Percentiles rank a stretch among this genome's conserved stretches.
Evolutionary conservation across 1,140 invertebrate species (phyloP).

Genomic region (Meloidogyne floridensis): DNA sequence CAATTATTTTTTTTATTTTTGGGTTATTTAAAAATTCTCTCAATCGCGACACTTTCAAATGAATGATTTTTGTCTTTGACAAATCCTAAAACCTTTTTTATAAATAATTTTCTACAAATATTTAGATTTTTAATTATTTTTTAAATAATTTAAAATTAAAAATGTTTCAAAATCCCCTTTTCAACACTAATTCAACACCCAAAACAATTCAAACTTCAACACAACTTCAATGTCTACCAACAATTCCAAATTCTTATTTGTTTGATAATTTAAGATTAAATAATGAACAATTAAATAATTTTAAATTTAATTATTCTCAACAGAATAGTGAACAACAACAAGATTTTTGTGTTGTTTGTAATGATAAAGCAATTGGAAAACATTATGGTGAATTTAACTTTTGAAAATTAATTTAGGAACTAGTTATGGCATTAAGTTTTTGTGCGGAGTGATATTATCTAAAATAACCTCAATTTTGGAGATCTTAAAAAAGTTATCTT

Average conservation of each 20-base stretch:
- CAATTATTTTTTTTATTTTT: no score
- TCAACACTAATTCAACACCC: background rate
- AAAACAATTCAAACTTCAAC: background rate
- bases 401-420: no score
- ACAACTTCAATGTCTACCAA: background rate
- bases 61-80: no score
- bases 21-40: no score
- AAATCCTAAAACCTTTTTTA: no score
- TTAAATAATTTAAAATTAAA: background rate
- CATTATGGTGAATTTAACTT: background rate
- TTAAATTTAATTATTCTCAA: background rate
- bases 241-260: background rate
- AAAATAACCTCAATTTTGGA: no score
- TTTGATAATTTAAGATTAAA: background rate
- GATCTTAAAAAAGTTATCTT: no score
- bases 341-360: slow-evolving; percentile 29
- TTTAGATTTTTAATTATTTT: no score
- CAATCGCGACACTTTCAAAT: no score
- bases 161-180: background rate
- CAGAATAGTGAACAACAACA: background rate
- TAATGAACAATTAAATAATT: background rate
- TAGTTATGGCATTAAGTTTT: no score
- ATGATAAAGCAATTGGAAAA: slow-evolving; percentile 27
- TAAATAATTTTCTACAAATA: no score
- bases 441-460: no score